These are phyloP conservation scores for Ancistrus triradiatus DNA, from an alignment of 2,113 vertebrate species.

Conservation along the genomic window DNA sequence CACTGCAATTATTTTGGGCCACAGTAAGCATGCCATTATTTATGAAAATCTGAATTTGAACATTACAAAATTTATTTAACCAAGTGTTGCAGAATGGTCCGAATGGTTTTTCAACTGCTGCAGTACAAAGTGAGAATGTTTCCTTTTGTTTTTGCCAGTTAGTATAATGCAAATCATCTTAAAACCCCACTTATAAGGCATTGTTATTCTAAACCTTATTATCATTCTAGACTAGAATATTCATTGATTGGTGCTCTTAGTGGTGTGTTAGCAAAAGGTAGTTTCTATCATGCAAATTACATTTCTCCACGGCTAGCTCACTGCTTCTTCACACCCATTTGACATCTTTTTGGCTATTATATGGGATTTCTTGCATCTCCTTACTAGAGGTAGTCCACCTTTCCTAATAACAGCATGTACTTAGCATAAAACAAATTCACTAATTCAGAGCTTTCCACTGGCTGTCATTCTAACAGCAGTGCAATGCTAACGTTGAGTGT, in stretches of 20 bases:
- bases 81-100: not conserved
- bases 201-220: not conserved
- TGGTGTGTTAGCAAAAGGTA: not conserved
- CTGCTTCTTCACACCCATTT: no score
- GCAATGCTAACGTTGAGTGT: no score
- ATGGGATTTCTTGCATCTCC: no score
- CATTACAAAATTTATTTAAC: not conserved
- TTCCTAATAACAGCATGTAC: no score
- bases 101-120: not conserved
- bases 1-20: not conserved
- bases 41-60: not conserved
- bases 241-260: not conserved
- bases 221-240: not conserved
- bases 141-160: not conserved
- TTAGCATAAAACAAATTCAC: no score
- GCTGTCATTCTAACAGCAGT: no score
- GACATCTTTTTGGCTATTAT: no score
- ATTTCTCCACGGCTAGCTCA: no score
- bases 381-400: no score
- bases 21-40: no score
- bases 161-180: conserved; percentile 13
- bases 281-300: not conserved
- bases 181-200: not conserved
- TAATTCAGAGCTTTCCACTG: no score
- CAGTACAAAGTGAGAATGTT: not conserved